Evolutionary conservation across 2,797 vertebrate species (phyloP).

Genomic region (Mormyrops boulengeri): DNA sequence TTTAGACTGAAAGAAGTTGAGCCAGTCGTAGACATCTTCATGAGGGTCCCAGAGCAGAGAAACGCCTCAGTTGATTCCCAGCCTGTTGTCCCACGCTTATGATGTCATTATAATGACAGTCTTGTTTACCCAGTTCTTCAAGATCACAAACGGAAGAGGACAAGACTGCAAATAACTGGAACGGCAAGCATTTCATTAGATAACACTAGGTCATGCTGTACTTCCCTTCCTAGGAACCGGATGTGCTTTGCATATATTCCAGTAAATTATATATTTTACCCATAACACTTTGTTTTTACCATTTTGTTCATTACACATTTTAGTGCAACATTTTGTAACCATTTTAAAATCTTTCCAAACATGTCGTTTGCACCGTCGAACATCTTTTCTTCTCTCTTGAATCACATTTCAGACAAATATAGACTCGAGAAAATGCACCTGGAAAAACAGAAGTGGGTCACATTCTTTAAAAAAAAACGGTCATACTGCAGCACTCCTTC

Average conservation of each 20-base stretch:
- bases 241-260: not conserved
- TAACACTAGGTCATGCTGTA: not conserved
- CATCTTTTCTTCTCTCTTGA: not conserved
- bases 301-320: not conserved
- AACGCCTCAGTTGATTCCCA: not conserved
- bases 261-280: not conserved
- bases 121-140: not conserved
- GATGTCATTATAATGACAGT: not conserved
- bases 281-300: not conserved
- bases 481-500: not conserved
- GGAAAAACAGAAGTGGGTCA: constrained; percentile 4
- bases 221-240: not conserved
- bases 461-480: not conserved
- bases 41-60: not conserved
- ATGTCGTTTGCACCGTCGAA: too few relatives aligned
- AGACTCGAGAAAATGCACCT: not conserved
- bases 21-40: not conserved
- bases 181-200: not conserved
- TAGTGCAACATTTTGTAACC: not conserved
- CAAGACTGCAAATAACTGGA: not conserved
- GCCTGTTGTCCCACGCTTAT: not conserved
- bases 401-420: not conserved
- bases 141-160: not conserved
- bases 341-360: not conserved
- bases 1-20: constrained; percentile 9